A percentile compares a stretch with the other conserved stretches of the same genome.
Evolutionary conservation across 2,797 vertebrate species (phyloP).

Genomic region (Malurus leucopterus): DNA sequence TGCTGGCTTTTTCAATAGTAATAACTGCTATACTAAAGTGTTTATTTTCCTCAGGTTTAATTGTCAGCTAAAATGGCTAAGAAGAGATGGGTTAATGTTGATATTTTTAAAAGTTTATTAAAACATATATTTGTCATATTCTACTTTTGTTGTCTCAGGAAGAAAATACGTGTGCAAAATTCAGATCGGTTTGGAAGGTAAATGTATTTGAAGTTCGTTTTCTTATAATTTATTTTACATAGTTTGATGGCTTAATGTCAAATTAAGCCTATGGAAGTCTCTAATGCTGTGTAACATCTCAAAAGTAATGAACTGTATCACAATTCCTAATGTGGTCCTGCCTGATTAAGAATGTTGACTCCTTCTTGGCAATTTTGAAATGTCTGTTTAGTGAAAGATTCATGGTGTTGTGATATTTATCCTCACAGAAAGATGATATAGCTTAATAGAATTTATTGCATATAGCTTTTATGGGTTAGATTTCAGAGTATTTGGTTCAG

Average conservation of each 20-base stretch:
- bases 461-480: background rate
- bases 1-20: background rate
- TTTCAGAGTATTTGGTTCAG: slow-evolving; percentile 33
- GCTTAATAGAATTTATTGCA: slow-evolving; percentile 40
- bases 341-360: slow-evolving; percentile 22
- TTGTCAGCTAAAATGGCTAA: background rate
- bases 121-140: background rate
- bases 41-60: background rate
- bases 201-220: background rate
- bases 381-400: slow-evolving; percentile 39
- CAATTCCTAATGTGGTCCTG: slow-evolving; percentile 33
- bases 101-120: background rate
- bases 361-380: slow-evolving; percentile 50
- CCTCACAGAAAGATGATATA: slow-evolving; percentile 30
- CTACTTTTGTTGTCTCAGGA: background rate
- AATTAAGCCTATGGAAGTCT: slow-evolving; percentile 20
- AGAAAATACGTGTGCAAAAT: background rate
- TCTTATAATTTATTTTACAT: slow-evolving; percentile 12
- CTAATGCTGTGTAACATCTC: background rate
- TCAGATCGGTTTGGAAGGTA: background rate
- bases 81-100: background rate
- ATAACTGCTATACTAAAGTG: background rate
- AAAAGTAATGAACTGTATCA: slow-evolving; percentile 36
- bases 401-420: slow-evolving; percentile 44
- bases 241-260: slow-evolving; percentile 33